A percentile compares a stretch with the other conserved stretches of the same genome.
Conservation (phyloP, 2,113 vertebrate species). For the Vireo altiloquus region DNA sequence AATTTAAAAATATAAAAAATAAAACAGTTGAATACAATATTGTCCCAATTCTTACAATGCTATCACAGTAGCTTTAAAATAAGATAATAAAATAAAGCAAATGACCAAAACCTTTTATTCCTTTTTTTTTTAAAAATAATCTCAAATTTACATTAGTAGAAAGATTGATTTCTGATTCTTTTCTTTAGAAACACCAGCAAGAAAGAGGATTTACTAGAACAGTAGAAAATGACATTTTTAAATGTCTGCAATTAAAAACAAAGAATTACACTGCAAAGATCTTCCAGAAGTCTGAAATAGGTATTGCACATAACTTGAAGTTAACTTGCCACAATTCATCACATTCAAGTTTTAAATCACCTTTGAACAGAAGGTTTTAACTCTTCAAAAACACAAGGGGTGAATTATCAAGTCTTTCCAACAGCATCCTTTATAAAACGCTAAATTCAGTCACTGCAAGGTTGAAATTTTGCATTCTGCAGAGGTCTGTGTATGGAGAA, state of each 20-base stretch:
- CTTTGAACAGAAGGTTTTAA: conserved; percentile 89
- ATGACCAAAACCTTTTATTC: conserved; percentile 98
- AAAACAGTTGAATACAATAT: conserved; percentile 99
- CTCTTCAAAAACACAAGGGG: conserved; percentile 95
- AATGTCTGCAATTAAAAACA: conserved; percentile 99
- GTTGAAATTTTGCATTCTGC: conserved; percentile 91
- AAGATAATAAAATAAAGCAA: conserved; percentile 99
- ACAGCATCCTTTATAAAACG: conserved; percentile 93
- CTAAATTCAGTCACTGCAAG: conserved; percentile 91
- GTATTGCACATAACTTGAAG: conserved; percentile 99
- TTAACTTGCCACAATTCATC: conserved; percentile 99
- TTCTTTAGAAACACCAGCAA: conserved; percentile 97
- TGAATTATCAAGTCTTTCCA: conserved; percentile 95
- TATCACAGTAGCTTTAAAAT: conserved; percentile 99
- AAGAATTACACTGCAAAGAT: conserved; percentile 98
- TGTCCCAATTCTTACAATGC: conserved; percentile 99
- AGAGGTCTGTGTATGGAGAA: conserved; percentile 97
- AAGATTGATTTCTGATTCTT: conserved; percentile 98
- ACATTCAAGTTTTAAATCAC: conserved; percentile 99
- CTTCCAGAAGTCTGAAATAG: conserved; percentile 98
- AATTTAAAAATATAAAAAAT: conserved; percentile 99
- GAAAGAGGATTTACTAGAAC: conserved; percentile 97
- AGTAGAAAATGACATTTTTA: conserved; percentile 99
- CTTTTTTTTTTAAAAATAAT: conserved; percentile 99
- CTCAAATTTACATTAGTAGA: conserved; percentile 99